These are phyloP conservation scores for Muntiacus muntjak DNA, from an alignment of 2,113 vertebrate species.

Conservation along the genomic window DNA sequence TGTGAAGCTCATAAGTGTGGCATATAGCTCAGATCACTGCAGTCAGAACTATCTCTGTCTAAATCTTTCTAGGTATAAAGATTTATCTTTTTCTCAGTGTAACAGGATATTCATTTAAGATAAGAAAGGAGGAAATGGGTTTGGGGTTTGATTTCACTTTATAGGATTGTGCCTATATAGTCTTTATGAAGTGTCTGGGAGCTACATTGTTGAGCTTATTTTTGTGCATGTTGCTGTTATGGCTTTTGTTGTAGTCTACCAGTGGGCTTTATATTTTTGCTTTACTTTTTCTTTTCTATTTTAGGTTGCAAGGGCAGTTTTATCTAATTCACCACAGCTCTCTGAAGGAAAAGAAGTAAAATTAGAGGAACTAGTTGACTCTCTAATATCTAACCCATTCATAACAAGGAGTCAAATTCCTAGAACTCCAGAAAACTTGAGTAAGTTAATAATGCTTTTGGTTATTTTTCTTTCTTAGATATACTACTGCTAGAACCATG, in stretches of 20 bases:
- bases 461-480: not conserved
- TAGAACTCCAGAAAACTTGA: conserved; percentile 90
- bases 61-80: not conserved
- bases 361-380: conserved; percentile 80
- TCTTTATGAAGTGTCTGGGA: not conserved
- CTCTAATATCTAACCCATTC: conserved; percentile 85
- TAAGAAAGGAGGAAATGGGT: not conserved
- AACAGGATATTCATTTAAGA: not conserved
- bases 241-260: not conserved
- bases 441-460: conserved; percentile 81
- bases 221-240: not conserved
- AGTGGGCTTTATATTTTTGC: not conserved
- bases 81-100: not conserved
- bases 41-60: not conserved
- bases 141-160: not conserved
- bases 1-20: not conserved
- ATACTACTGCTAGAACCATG: not conserved
- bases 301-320: conserved; percentile 87
- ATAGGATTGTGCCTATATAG: not conserved
- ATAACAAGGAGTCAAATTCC: conserved; percentile 85
- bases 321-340: conserved; percentile 65
- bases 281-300: conserved; percentile 50
- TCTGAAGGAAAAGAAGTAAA: conserved; percentile 64
- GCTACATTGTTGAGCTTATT: not conserved
- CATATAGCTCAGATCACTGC: not conserved